Percentiles rank a stretch among this genome's conserved stretches.
These are phyloP conservation scores for Elmis aenea DNA, from an alignment of 2,888 invertebrate species.

Conservation along the genomic window DNA sequence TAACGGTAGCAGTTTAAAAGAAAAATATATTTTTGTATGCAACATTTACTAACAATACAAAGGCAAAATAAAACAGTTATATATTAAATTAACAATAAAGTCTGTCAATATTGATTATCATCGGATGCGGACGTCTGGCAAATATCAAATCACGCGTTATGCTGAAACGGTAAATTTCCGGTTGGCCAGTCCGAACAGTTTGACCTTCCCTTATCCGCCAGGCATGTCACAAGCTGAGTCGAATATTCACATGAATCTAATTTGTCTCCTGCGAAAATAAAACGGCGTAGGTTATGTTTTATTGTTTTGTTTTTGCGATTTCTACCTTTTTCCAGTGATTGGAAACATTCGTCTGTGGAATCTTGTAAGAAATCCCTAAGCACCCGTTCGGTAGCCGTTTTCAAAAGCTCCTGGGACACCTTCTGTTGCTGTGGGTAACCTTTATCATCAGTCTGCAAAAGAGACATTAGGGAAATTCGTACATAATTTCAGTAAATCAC, in stretches of 20 bases:
- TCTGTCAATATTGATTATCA: too few species aligned
- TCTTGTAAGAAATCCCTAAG: slow-evolving; percentile 65
- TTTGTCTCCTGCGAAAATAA: slow-evolving; percentile 47
- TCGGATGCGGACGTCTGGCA: too few species aligned
- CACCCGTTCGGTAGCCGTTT: slow-evolving; percentile 59
- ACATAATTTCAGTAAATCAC: too few species aligned
- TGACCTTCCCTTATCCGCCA: slow-evolving; percentile 65
- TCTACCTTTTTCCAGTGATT: slow-evolving; percentile 47
- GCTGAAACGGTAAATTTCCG: slow-evolving; percentile 46
- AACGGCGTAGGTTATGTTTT: slow-evolving; percentile 5
- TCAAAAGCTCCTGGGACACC: slow-evolving; percentile 57
- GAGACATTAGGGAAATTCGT: too few species aligned
- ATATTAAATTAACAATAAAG: too few species aligned
- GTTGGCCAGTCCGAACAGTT: slow-evolving; percentile 74
- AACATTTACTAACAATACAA: too few species aligned
- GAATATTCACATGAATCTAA: slow-evolving; percentile 64
- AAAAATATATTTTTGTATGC: too few species aligned
- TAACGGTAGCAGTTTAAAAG: too few species aligned
- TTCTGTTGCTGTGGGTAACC: slow-evolving; percentile 63
- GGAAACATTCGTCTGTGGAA: slow-evolving; percentile 67
- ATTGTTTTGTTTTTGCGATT: slow-evolving; percentile 1
- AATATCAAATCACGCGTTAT: too few species aligned
- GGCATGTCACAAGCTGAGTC: slow-evolving; percentile 59
- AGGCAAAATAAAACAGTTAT: too few species aligned
- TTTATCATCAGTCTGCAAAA: slow-evolving; percentile 54